Conservation (phyloP, 1,140 invertebrate species). For the Platyscapa corneri region DNA sequence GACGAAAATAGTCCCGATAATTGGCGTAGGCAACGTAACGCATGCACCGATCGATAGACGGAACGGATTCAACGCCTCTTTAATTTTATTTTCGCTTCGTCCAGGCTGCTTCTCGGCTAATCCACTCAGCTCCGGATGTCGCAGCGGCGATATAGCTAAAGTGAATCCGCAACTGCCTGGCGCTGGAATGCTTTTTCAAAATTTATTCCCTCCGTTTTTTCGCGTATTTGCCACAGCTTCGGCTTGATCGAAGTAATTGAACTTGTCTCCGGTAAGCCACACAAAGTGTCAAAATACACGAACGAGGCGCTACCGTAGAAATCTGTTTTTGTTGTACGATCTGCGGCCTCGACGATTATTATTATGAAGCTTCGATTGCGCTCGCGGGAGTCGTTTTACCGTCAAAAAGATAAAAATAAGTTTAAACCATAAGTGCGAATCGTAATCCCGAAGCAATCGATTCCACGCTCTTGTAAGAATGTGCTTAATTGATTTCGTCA, state of each 20-base stretch:
- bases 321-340: background rate
- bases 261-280: background rate
- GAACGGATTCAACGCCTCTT: background rate
- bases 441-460: no score
- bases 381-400: background rate
- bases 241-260: background rate
- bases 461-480: no score
- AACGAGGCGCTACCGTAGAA: background rate
- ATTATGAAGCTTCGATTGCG: background rate
- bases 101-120: background rate
- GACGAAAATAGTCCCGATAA: conserved; percentile 14
- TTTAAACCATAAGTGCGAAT: background rate
- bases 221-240: background rate
- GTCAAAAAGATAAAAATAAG: background rate
- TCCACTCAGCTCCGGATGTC: background rate
- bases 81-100: background rate
- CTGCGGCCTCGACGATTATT: background rate
- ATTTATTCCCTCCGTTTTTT: background rate
- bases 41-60: background rate
- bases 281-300: background rate
- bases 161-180: background rate
- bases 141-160: background rate
- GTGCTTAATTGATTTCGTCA: no score
- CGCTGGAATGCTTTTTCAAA: background rate
- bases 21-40: background rate